These are phyloP conservation scores for Cuniculus paca DNA, from an alignment of 2,797 vertebrate species.

Conservation along the genomic window DNA sequence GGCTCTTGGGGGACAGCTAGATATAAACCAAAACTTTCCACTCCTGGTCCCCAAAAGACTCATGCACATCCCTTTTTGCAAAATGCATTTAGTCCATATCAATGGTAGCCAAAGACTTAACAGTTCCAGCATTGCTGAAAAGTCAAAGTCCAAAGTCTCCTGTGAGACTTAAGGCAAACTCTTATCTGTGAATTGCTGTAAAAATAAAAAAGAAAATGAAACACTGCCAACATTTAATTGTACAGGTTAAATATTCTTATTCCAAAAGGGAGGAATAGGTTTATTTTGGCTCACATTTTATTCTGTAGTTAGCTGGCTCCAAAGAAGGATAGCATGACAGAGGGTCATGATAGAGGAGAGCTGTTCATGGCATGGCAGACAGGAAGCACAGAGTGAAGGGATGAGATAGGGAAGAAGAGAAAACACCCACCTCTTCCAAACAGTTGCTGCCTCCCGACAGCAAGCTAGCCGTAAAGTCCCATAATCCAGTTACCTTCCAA, in stretches of 20 bases:
- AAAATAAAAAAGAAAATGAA: neutral
- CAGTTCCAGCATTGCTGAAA: neutral
- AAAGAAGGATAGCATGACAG: neutral
- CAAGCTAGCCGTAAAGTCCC: neutral
- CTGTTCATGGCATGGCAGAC: neutral
- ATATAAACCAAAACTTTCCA: neutral
- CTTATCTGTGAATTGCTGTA: neutral
- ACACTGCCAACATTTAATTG: neutral
- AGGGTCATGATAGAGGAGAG: neutral
- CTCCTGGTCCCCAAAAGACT: neutral
- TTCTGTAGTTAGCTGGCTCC: neutral
- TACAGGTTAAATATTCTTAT: neutral
- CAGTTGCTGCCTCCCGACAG: neutral
- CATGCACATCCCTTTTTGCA: neutral
- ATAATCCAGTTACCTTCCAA: neutral
- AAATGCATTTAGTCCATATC: neutral
- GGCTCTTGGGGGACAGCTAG: neutral
- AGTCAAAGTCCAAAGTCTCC: neutral
- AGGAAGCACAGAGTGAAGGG: neutral
- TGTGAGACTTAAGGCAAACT: neutral
- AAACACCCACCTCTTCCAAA: neutral
- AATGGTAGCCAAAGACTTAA: neutral
- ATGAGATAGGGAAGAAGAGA: neutral
- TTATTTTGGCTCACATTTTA: neutral
- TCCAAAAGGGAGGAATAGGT: neutral